phyloP scores from a whole-genome alignment of 1,140 invertebrate species.

The Camponotus floridanus region DNA sequence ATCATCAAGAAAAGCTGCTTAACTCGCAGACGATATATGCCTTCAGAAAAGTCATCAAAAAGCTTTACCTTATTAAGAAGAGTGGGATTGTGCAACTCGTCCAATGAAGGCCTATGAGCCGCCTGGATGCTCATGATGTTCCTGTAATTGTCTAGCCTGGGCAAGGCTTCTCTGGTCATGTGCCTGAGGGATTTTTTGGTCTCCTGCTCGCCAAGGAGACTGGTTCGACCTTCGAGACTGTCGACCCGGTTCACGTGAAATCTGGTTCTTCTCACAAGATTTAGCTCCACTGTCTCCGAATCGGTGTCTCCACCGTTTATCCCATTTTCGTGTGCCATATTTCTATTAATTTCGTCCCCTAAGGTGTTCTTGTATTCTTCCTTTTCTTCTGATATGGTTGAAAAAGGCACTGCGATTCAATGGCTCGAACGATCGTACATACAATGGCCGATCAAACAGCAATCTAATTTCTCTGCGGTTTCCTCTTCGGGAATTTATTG shows the following conservation, averaged over 20 bases:
- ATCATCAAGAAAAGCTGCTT: not conserved
- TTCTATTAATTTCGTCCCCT: not conserved
- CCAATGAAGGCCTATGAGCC: slow-evolving; percentile 95
- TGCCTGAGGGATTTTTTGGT: slow-evolving; percentile 88
- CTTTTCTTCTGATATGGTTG: not conserved
- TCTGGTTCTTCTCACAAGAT: slow-evolving; percentile 84
- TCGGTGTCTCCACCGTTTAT: slow-evolving; percentile 73
- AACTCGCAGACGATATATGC: not conserved
- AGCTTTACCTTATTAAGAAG: slow-evolving; percentile 91
- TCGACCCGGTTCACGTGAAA: slow-evolving; percentile 88
- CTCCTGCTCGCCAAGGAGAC: slow-evolving; percentile 84
- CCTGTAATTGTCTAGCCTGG: slow-evolving; percentile 96
- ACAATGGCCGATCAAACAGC: slow-evolving; percentile 38
- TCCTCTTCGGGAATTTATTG: slow-evolving; percentile 37
- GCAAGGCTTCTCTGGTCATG: slow-evolving; percentile 96
- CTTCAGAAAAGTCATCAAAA: slow-evolving; percentile 28
- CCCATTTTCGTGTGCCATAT: slow-evolving; percentile 83
- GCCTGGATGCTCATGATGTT: slow-evolving; percentile 97
- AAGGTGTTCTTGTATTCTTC: not conserved
- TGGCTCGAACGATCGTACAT: not conserved
- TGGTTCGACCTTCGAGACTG: slow-evolving; percentile 83
- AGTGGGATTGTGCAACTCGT: slow-evolving; percentile 96
- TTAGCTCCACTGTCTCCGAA: slow-evolving; percentile 82
- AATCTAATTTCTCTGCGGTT: slow-evolving; percentile 50
- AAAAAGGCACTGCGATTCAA: not conserved